Conservation (phyloP, 2,113 vertebrate species). For the Paratilapia polleni region DNA sequence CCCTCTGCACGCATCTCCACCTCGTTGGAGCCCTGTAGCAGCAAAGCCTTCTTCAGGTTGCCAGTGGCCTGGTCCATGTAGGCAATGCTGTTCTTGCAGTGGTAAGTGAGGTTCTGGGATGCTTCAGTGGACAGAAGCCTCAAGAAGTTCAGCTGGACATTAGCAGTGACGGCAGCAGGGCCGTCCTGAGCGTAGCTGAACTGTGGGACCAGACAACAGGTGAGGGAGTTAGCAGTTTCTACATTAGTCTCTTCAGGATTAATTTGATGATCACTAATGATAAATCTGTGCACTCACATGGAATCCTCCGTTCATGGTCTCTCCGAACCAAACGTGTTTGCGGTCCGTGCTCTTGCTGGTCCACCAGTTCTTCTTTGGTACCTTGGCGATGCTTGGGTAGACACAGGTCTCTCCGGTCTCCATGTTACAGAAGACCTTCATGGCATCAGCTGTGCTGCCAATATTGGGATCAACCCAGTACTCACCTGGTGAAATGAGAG, state of each 20-base stretch:
- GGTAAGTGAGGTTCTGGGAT: constrained; percentile 96
- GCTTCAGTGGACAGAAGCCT: constrained; percentile 94
- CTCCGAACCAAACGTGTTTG: constrained; percentile 96
- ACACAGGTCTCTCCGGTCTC: constrained; percentile 95
- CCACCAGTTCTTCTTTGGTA: constrained; percentile 99
- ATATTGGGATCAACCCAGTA: constrained; percentile 99
- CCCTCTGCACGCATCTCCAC: constrained; percentile 97
- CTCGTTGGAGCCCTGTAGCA: constrained; percentile 95
- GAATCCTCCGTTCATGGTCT: constrained; percentile 95
- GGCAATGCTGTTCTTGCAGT: constrained; percentile 98
- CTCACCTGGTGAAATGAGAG: constrained; percentile 80
- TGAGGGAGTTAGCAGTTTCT: neutral
- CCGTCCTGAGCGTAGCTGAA: constrained; percentile 92
- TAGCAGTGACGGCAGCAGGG: constrained; percentile 85
- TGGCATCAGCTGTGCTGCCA: constrained; percentile 92
- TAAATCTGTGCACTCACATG: constrained; percentile 82
- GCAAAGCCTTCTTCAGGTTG: constrained; percentile 94
- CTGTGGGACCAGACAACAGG: constrained; percentile 70
- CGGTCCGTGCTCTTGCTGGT: constrained; percentile 90
- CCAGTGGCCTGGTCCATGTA: constrained; percentile 92
- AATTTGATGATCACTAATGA: neutral
- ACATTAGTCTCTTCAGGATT: neutral
- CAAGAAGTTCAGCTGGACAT: constrained; percentile 95
- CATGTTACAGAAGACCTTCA: constrained; percentile 99
- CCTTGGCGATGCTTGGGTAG: constrained; percentile 86